Evolutionary conservation across 2,113 vertebrate species (phyloP).

Genomic region (Arizona elegans): DNA sequence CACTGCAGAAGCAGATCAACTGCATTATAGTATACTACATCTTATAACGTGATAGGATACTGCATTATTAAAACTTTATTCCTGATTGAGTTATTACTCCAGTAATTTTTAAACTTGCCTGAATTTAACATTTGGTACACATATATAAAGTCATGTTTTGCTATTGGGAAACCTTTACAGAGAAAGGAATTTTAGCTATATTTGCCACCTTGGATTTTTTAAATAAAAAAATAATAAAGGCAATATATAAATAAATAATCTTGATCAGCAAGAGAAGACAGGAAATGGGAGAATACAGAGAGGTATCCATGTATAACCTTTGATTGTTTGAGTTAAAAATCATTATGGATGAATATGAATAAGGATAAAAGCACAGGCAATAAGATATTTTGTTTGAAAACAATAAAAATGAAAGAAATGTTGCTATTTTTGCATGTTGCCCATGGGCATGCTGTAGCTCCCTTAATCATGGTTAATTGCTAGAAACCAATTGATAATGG

Average conservation of each 20-base stretch:
- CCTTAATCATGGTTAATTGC: conserved; percentile 1
- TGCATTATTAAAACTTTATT: not conserved
- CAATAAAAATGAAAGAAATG: not conserved
- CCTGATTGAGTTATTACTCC: not conserved
- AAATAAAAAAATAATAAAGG: not conserved
- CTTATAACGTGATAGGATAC: not conserved
- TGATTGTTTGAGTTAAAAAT: not conserved
- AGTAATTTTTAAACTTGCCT: not conserved
- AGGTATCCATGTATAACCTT: not conserved
- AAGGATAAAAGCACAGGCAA: not conserved
- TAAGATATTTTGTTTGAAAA: conserved; percentile 1
- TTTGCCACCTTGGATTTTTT: not conserved
- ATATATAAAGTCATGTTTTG: not conserved
- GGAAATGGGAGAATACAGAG: not conserved
- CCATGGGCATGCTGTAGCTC: not conserved
- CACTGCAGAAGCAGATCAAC: not conserved
- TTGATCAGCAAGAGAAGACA: not conserved
- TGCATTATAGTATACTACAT: too few relatives aligned
- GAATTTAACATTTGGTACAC: not conserved
- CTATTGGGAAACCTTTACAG: not conserved
- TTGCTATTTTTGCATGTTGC: not conserved
- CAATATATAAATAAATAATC: not conserved
- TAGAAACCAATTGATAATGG: not conserved
- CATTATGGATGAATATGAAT: not conserved
- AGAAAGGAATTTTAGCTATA: not conserved